These are phyloP conservation scores for Pteruthius melanotis DNA, from an alignment of 2,113 vertebrate genomes.

Conservation along the genomic window DNA sequence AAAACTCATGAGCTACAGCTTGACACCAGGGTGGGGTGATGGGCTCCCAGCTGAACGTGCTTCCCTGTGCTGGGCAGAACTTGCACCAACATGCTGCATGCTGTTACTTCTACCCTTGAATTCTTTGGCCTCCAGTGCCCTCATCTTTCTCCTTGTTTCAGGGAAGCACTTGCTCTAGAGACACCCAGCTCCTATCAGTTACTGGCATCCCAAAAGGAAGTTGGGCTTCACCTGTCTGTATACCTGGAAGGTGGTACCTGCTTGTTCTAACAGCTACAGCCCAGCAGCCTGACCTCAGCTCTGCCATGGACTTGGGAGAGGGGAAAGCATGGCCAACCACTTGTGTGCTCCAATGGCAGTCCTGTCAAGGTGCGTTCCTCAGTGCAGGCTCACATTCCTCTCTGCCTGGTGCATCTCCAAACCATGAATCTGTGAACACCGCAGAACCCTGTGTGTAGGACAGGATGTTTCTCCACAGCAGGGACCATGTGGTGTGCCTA, in stretches of 20 bases:
- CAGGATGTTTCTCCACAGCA: neutral
- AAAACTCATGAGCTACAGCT: neutral
- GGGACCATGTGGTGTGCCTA: rapidly evolving
- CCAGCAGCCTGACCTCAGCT: neutral
- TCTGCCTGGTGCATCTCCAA: neutral
- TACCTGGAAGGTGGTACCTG: neutral
- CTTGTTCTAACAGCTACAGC: neutral
- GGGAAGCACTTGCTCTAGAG: neutral
- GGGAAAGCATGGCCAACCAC: neutral
- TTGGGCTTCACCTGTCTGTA: neutral
- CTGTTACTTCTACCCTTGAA: neutral
- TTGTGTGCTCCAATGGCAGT: rapidly evolving
- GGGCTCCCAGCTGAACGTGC: neutral
- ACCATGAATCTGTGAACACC: neutral
- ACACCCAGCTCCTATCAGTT: neutral
- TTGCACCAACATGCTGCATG: neutral
- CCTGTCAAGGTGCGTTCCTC: neutral
- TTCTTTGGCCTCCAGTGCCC: neutral
- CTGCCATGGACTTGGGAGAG: neutral
- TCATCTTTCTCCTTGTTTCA: neutral
- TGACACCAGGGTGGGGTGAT: neutral
- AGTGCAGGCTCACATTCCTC: neutral
- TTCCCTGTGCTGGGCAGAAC: neutral
- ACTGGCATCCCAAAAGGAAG: neutral
- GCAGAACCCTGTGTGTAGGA: neutral